Evolutionary conservation across 1,140 invertebrate genomes (phyloP), one percentile per base, ranked within the genome.

Genomic region (Neodiprion fabricii): DNA sequence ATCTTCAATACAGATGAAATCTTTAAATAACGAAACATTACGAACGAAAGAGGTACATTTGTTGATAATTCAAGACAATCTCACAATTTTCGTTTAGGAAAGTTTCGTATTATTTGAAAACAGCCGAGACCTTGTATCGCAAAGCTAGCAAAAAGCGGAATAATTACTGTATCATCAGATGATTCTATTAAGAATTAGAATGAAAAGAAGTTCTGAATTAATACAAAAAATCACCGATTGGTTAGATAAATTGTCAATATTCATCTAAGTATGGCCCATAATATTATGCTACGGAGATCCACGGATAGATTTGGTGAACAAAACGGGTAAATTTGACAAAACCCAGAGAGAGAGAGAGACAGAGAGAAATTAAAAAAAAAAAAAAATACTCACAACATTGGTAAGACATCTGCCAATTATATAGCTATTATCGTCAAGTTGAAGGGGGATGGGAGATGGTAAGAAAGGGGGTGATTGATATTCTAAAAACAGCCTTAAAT

Each of bases 271-370:
- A 40, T 73, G 48, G 23, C 12, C 65, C 71, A 50, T 69, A 72
- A 73, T 73, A 76, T 72, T 73, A 69, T 69, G 71, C 74, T 61
- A 50, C 65, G 67, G 75, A 76, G 67, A 73, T 70, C 66, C 17
- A 73, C 65, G 67, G 40, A 71, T 66, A 67, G 48, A 48, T 50
- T 47, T 72, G 50, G 47, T 71, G 10, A 12, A 53, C 49, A 48
- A 48, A 49, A 67, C 72, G 50, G 28, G 49, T 17, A 72, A 50
- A 68, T 61, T 61, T 4, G n/a, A 61, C n/a, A 14, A 61, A 61
- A 61, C 28, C 28, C 28, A 40, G 5, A 17, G 9, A 61, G n/a
- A 61, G 14, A 53, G n/a, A 53, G 50, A 53, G n/a, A 53, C 50
- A 53, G n/a, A 53, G 10, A 53, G n/a, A 21, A 11, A 53, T 53